Evolutionary conservation across 2,113 vertebrate genomes (phyloP), one percentile per base, ranked within the genome.

Genomic region (Leucoraja erinaceus): DNA sequence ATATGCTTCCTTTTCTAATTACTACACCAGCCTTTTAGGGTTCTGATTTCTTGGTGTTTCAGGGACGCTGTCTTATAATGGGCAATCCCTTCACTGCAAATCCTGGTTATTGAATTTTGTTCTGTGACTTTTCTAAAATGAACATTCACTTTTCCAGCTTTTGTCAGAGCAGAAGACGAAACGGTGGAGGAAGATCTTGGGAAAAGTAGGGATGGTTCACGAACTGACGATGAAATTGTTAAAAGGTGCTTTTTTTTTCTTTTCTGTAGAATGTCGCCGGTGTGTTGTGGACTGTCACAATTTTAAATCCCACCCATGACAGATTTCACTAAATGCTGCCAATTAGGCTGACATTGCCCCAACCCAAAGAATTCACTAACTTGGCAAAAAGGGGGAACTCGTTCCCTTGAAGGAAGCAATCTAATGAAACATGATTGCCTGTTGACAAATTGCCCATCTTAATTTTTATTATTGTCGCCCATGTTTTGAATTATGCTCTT

Each of bases 131-230:
- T 16, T 5, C 16, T 10, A n/a, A 11, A 68, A 10, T 68, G 66
- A 22, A 72, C 2, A 2, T 12, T 63, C 9, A 8, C 28, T 31
- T 16, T 31, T 25, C 22, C 95, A 95, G 95, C 95, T 1, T 96
- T 96, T 0, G 97, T 96, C 31, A 84, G 94, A 94, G 96, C 98
- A 93, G 94, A 98, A 93, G 97, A 99, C 6, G 98, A 95, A 0
- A 97, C 96, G 0, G 97, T 98, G 0, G 98, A 98, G 93, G 98
- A 98, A 8, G 98, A 99, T 90, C 92, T 99, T 84, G 98, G 98
- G 8, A 99, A 99, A 96, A 99, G 98, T 95, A 95, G 98, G 93
- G 98, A 99, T 94, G 98, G 97, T 20, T 99, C 98, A 83, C 96
- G 96, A 93, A 99, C 98, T 0, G 98, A 99, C 33, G 98, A 99